Conservation (phyloP, 2,797 vertebrate genomes). For the Myotis vivesi region DNA sequence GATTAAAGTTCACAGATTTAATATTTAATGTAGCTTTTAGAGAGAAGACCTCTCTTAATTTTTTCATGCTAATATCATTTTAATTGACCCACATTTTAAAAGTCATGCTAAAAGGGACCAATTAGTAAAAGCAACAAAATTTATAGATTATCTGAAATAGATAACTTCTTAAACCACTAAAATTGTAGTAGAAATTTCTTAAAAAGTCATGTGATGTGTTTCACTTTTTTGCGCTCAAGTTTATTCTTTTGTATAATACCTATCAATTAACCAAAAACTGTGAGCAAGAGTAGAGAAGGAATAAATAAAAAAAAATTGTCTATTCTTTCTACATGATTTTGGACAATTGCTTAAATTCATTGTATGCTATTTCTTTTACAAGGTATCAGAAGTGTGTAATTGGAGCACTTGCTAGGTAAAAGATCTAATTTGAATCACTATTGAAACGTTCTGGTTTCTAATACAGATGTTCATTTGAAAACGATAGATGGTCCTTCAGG, state of each 20-base stretch:
- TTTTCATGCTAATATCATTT: background rate
- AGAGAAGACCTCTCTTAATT: background rate
- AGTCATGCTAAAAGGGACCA: background rate
- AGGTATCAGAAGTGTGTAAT: background rate
- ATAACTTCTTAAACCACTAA: background rate
- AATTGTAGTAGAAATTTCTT: slow-evolving; percentile 2
- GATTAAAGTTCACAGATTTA: background rate
- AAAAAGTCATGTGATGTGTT: background rate
- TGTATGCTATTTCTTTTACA: background rate
- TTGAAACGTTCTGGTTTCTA: slow-evolving; percentile 44
- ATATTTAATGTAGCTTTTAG: slow-evolving; percentile 10
- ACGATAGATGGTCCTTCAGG: slow-evolving; percentile 61
- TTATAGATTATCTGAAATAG: background rate
- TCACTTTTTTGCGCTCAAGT: background rate
- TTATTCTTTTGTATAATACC: background rate
- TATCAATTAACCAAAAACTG: background rate
- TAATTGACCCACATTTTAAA: background rate
- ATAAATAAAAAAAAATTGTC: background rate
- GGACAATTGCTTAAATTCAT: background rate
- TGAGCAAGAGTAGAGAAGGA: background rate
- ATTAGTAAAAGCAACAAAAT: background rate
- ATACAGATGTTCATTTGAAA: slow-evolving; percentile 57
- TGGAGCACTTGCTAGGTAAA: background rate
- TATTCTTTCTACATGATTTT: background rate
- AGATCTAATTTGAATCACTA: slow-evolving; percentile 49